These are phyloP conservation scores for Euura saliciscinereae DNA, from an alignment of 1,140 invertebrate species.

Conservation along the genomic window DNA sequence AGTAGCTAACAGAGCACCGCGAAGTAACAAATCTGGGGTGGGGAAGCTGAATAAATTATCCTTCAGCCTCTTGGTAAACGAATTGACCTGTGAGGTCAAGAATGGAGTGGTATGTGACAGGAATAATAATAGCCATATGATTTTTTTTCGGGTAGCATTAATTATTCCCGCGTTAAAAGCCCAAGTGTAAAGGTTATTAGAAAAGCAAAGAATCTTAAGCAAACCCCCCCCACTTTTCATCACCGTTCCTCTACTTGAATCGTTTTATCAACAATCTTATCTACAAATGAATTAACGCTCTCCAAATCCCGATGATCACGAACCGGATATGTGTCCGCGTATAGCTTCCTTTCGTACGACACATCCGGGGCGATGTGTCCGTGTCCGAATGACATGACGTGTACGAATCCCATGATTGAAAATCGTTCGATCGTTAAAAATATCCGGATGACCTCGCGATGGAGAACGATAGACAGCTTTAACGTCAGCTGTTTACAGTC, in stretches of 20 bases:
- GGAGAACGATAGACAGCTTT: slow-evolving; percentile 26
- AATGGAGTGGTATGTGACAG: slow-evolving; percentile 30
- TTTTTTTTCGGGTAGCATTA: slow-evolving; percentile 24
- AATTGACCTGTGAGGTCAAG: slow-evolving; percentile 40
- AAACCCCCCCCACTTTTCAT: not conserved
- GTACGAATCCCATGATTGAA: no score
- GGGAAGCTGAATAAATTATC: slow-evolving; percentile 36
- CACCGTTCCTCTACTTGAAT: no score
- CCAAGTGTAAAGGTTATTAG: slow-evolving; percentile 19
- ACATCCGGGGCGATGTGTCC: not conserved
- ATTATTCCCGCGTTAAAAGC: slow-evolving; percentile 31
- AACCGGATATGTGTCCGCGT: not conserved
- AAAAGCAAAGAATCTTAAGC: not conserved
- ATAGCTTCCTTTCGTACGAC: not conserved
- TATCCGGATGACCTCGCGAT: slow-evolving; percentile 17
- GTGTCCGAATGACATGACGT: no score
- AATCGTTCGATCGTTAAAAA: slow-evolving; percentile 7
- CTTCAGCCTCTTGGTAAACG: slow-evolving; percentile 34
- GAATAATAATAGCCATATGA: slow-evolving; percentile 29
- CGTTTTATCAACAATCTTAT: no score
- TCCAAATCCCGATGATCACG: not conserved
- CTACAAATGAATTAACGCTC: no score
- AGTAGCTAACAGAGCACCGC: slow-evolving; percentile 17
- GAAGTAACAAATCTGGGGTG: not conserved
- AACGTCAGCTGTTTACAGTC: no score